These are phyloP conservation scores for Myzus persicae DNA, from an alignment of 1,140 invertebrate genomes.

Conservation along the genomic window DNA sequence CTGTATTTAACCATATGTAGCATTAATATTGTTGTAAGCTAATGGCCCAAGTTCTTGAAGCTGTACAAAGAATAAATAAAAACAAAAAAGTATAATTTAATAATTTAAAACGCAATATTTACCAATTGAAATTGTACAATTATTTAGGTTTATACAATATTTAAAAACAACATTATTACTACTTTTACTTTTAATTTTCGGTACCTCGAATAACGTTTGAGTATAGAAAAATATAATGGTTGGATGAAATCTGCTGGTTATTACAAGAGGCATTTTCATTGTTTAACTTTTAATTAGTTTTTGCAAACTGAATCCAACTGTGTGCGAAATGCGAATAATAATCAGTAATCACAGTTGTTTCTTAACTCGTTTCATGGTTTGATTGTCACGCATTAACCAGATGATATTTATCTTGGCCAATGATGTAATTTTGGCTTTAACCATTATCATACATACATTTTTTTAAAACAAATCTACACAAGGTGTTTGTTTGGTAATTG, in stretches of 20 bases:
- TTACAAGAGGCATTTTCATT: constrained; percentile 25
- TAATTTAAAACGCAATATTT: background rate
- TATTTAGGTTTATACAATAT: background rate
- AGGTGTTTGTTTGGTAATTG: background rate
- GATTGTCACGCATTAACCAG: constrained; percentile 6
- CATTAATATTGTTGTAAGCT: too few species aligned
- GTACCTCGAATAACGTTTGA: background rate
- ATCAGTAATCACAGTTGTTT: constrained; percentile 33
- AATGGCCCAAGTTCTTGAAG: too few species aligned
- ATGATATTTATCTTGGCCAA: background rate
- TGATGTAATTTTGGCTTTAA: too few species aligned
- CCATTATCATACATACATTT: background rate
- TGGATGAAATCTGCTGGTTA: background rate
- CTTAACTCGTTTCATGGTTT: constrained; percentile 45
- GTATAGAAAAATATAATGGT: constrained; percentile 20
- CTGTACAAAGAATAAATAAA: too few species aligned
- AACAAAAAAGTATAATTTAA: background rate
- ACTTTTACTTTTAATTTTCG: background rate
- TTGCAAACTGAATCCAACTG: constrained; percentile 33
- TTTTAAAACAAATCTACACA: background rate
- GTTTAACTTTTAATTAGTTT: constrained; percentile 57
- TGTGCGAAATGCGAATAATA: constrained; percentile 14
- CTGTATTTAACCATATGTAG: too few species aligned
- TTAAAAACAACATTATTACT: background rate
- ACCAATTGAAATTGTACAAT: background rate